Conservation (phyloP, 2,888 invertebrate species). For the Cephus nigrinus region DNA sequence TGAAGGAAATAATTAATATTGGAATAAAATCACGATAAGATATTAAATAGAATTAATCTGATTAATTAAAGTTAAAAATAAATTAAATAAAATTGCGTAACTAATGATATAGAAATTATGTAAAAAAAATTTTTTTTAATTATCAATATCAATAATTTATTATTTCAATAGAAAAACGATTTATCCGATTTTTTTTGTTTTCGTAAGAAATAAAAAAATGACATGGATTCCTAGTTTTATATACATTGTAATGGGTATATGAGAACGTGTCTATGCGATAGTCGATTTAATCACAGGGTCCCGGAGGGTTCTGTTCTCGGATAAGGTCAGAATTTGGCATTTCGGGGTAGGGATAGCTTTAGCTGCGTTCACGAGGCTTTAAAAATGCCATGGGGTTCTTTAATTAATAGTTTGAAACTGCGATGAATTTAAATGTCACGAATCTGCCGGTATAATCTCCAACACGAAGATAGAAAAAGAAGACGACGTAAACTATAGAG, state of each 20-base stretch:
- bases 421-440: slow-evolving; percentile 9
- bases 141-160: background rate
- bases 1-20: background rate
- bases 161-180: too few species aligned
- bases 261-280: slow-evolving; percentile 1
- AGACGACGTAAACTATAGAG: background rate
- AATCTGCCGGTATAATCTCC: background rate
- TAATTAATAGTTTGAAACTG: slow-evolving; percentile 32
- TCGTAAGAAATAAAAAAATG: background rate
- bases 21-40: background rate
- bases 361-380: slow-evolving; percentile 30
- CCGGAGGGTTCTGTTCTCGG: slow-evolving; percentile 37
- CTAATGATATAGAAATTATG: too few species aligned
- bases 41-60: background rate
- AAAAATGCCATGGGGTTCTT: slow-evolving; percentile 36
- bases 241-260: background rate
- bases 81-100: too few species aligned
- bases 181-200: background rate
- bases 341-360: slow-evolving; percentile 27
- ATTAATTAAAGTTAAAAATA: background rate
- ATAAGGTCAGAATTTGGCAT: slow-evolving; percentile 50
- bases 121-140: too few species aligned
- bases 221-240: background rate
- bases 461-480: background rate
- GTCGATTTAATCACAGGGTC: slow-evolving; percentile 52